Percentiles rank a stretch among this genome's conserved stretches.
These are phyloP conservation scores for Chlorops oryzae DNA, from an alignment of 1,140 invertebrate species.

Conservation along the genomic window DNA sequence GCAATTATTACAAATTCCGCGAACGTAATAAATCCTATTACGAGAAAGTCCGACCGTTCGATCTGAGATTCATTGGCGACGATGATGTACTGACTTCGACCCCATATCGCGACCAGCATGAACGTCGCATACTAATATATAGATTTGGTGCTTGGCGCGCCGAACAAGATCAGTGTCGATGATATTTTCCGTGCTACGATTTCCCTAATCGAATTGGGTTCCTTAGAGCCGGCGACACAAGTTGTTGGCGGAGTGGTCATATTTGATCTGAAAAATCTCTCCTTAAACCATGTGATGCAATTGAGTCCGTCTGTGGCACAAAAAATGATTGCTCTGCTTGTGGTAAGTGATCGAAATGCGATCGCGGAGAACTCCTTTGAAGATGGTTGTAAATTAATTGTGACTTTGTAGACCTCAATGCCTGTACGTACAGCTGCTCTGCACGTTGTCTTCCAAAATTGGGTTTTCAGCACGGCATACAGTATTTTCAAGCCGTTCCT, in stretches of 20 bases:
- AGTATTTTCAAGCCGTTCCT: slow-evolving; percentile 71
- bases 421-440: slow-evolving; percentile 67
- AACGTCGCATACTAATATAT: slow-evolving; percentile 39
- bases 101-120: slow-evolving; percentile 66
- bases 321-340: slow-evolving; percentile 59
- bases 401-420: slow-evolving; percentile 57
- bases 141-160: slow-evolving; percentile 63
- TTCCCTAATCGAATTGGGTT: slow-evolving; percentile 63
- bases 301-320: slow-evolving; percentile 63
- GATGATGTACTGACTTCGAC: slow-evolving; percentile 64
- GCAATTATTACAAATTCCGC: slow-evolving; percentile 69
- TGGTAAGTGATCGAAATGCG: slow-evolving; percentile 50
- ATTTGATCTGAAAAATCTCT: slow-evolving; percentile 66
- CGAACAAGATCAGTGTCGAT: slow-evolving; percentile 58
- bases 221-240: slow-evolving; percentile 66
- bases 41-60: slow-evolving; percentile 58
- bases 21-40: slow-evolving; percentile 65
- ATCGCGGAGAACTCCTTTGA: not conserved
- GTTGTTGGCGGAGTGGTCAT: slow-evolving; percentile 69
- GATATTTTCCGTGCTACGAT: slow-evolving; percentile 69
- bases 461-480: slow-evolving; percentile 72
- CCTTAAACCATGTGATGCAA: slow-evolving; percentile 64
- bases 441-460: slow-evolving; percentile 72
- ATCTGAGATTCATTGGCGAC: slow-evolving; percentile 62
- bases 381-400: not conserved